phyloP scores from a whole-genome alignment of 2,888 invertebrate genomes.

The Arrhopalites spinosus region DNA sequence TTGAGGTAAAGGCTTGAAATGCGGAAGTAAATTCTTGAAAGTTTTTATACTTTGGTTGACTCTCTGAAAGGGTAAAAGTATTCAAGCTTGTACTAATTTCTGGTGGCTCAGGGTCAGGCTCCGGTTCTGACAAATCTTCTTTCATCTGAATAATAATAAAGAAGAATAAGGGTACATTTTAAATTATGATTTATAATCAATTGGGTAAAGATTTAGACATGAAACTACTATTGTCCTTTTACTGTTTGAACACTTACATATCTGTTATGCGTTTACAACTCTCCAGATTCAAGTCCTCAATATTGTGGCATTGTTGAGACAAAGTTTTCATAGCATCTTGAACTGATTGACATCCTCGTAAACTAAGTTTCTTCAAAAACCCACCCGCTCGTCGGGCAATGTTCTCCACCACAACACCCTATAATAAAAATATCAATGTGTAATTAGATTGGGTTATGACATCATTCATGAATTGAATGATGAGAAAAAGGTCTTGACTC shows the following conservation, averaged over 20 bases:
- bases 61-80: conserved; percentile 24
- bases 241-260: too few relatives aligned
- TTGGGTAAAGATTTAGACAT: too few relatives aligned
- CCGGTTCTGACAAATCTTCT: background rate
- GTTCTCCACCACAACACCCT: conserved; percentile 96
- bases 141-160: too few relatives aligned
- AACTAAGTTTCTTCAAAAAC: conserved; percentile 89
- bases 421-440: conserved; percentile 38
- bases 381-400: conserved; percentile 97
- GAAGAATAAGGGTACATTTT: too few relatives aligned
- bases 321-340: conserved; percentile 90
- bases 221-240: too few relatives aligned
- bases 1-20: background rate
- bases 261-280: conserved; percentile 95
- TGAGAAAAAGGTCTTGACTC: too few relatives aligned
- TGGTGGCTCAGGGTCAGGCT: conserved; percentile 15
- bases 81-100: background rate
- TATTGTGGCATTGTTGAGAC: conserved; percentile 87
- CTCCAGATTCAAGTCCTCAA: conserved; percentile 81
- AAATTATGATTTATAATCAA: too few relatives aligned
- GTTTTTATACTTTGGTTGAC: conserved; percentile 34
- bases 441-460: too few relatives aligned
- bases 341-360: conserved; percentile 95
- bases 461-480: too few relatives aligned
- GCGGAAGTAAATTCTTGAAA: conserved; percentile 32